Evolutionary conservation across 2,113 vertebrate genomes (phyloP), one percentile per base, ranked within the genome.

Genomic region (Urocitellus parryii): DNA sequence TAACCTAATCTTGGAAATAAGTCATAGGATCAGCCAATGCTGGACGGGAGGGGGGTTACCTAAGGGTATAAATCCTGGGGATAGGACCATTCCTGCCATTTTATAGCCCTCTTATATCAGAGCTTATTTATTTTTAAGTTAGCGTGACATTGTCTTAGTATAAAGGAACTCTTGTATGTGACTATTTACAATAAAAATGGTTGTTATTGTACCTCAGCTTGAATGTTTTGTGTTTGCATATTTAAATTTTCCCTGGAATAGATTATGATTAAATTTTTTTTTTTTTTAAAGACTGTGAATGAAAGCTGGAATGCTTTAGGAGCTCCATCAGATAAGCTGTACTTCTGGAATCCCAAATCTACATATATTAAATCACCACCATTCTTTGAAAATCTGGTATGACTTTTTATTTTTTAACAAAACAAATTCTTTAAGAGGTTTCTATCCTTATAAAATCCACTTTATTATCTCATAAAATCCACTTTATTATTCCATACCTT

Each of bases 301-400:
- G 98, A 99, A 97, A 98, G 99, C 88, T 99, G 99, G 99, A 99
- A 99, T 98, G 97, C 99, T 58, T 98, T 99, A 92, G 98, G 98
- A 20, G 99, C 99, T 83, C 98, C 99, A 1, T 99, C 99, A 81
- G 99, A 99, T 85, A 99, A 99, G 92, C 98, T 99, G 0, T 99
- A 99, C 85, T 97, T 98, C 84, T 99, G 99, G 99, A 99, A 99
- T 96, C 98, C 99, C 68, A 98, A 99, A 37, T 99, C 99, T 32
- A 99, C 99, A 0, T 99, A 99, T 92, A 99, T 99, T 98, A 99
- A 99, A 97, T 99, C 99, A 32, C 99, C 99, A 0, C 99, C 99
- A 0, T 99, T 99, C 98, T 99, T 99, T 92, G 98, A 99, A 90
- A 99, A 99, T 90, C 98, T 99, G 99, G 99, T 99, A 99, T 0